These are phyloP conservation scores for Oreochromis spilurus DNA, from an alignment of 2,113 vertebrate genomes.

Conservation along the genomic window DNA sequence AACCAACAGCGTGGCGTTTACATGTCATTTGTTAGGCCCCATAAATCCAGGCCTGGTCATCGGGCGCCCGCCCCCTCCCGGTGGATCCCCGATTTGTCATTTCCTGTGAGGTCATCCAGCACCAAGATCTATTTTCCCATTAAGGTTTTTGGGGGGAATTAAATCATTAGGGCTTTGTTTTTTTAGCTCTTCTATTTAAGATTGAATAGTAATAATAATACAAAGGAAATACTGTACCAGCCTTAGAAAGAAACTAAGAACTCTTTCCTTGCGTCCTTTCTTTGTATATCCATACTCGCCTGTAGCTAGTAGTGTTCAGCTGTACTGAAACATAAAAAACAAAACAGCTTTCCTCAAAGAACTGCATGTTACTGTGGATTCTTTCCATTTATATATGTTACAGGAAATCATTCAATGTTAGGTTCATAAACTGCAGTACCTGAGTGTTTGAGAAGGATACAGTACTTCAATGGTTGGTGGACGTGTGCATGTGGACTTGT, in stretches of 20 bases:
- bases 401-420: neutral
- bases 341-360: neutral
- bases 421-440: neutral
- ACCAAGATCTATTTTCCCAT: neutral
- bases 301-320: neutral
- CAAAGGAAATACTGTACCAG: neutral
- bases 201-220: neutral
- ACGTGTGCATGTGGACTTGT: neutral
- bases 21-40: neutral
- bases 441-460: neutral
- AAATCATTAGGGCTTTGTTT: neutral
- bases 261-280: neutral
- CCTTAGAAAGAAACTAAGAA: neutral
- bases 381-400: accelerated
- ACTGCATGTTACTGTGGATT: neutral
- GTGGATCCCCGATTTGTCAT: neutral
- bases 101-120: neutral
- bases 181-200: neutral
- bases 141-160: neutral
- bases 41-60: neutral
- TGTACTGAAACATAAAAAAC: neutral
- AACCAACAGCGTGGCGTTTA: neutral
- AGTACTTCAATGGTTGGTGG: neutral
- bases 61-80: neutral
- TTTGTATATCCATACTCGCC: neutral